These are phyloP conservation scores for Eumerus sabulonum DNA, from an alignment of 2,888 invertebrate genomes.

Conservation along the genomic window DNA sequence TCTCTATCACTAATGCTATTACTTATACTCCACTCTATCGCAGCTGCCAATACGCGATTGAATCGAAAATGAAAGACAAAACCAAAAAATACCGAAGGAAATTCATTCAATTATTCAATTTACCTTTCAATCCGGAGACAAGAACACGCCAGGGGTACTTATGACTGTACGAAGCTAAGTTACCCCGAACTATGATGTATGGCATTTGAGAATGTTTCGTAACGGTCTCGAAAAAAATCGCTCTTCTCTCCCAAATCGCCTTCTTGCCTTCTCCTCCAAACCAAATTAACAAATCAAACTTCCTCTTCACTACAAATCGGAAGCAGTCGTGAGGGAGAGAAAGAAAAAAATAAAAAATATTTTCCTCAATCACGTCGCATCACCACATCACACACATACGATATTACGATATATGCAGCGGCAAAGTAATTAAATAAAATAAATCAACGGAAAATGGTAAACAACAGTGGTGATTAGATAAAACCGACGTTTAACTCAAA, in stretches of 20 bases:
- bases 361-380: conserved; percentile 6
- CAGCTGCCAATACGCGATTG: too few relatives aligned
- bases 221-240: conserved; percentile 65
- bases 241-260: conserved; percentile 24
- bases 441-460: not conserved
- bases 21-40: too few relatives aligned
- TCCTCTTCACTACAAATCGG: conserved; percentile 54
- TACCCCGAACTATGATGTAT: conserved; percentile 93
- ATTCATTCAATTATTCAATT: conserved; percentile 58
- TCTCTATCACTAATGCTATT: too few relatives aligned
- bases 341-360: too few relatives aligned
- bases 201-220: conserved; percentile 82
- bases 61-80: conserved; percentile 15
- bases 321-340: not conserved
- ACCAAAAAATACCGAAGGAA: conserved; percentile 22
- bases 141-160: conserved; percentile 92
- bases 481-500: not conserved
- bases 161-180: conserved; percentile 91
- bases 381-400: not conserved
- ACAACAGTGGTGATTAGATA: not conserved
- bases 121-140: conserved; percentile 92
- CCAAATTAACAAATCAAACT: conserved; percentile 13
- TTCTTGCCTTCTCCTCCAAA: conserved; percentile 15
- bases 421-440: too few relatives aligned
- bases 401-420: conserved; percentile 23